Evolutionary conservation across 2,797 vertebrate genomes (phyloP), one percentile per base, ranked within the genome.

Genomic region (Podarcis lilfordi): DNA sequence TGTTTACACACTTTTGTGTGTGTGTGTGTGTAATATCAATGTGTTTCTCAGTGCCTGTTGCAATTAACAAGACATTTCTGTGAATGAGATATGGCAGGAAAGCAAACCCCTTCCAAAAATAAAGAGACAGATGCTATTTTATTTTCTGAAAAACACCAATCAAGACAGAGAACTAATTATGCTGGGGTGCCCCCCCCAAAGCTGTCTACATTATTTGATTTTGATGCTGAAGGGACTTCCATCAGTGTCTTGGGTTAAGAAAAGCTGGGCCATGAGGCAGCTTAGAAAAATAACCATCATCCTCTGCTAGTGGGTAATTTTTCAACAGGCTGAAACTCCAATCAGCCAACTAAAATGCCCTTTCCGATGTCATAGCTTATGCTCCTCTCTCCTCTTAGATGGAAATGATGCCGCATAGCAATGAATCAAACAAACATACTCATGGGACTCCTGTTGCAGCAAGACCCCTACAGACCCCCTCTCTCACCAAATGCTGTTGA

Each of bases 1-100:
- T 80, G 89, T 94, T 95, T 92, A 95, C 87, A 95, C 92, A 13
- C 88, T 85, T 94, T 92, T 84, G 66, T 81, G 80, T 91, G 50
- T 50, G 50, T 50, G 81, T 0, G 64, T 21, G n/a, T 68, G 23
- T 86, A 80, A 76, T 21, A 29, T 43, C 29, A 89, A 89, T 92
- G 90, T 93, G 88, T 84, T 94, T 94, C 92, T 91, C 89, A 83
- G 66, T 64, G 88, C 87, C 89, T 84, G 59, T 84, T 89, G 90
- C 85, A 91, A 88, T 81, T 6, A 0, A 91, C 68, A 89, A 92
- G 92, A 92, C 89, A 87, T 23, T 81, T 90, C 74, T 80, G 81
- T 66, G 88, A 92, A 71, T 76, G 81, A 86, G 89, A 92, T 50
- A 79, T 2, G 32, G 89, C 88, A 95, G 89, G 0, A 29, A 95